Base-by-base conservation (phyloP, 2,888 invertebrate species). In the Himalopsyche japonica region DNA sequence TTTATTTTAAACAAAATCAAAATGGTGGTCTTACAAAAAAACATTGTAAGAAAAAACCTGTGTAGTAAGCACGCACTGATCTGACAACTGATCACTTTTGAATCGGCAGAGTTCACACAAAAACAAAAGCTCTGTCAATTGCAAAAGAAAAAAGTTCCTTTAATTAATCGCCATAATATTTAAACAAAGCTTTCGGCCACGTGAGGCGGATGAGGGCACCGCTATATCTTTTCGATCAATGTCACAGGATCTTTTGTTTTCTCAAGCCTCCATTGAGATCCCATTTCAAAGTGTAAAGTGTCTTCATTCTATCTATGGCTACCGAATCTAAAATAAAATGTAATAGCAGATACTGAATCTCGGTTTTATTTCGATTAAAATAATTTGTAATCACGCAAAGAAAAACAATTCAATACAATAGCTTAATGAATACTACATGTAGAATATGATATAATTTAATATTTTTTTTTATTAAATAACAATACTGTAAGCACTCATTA, bases 141-240 rank as follows among this genome's bases (percentile, higher is more conserved):
- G 80, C 37, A 81, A 78, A 64, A 81, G 78, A 81, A 81, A 81
- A 83, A 83, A 83, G 76, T 83, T 86, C 83, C 83, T 84, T 85
- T 85, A 86, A 86, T 86, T 85, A 86, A 86, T 84, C 85, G 82
- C 34, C 81, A 78, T 57, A 37, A 43, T 76, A 49, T 76, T 47
- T 79, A 81, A 85, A 85, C 84, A 84, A 80, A 85, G 81, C 27
- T 77, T 79, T 86, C 78, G 37, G 70, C 85, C 85, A 85, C 84
- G 82, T 79, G 84, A 81, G 49, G 57, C 48, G 70, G 84, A 87
- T 87, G 85, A 84, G 87, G 87, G 87, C 82, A 47, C 87, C 87
- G 79, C 84, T 82, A 87, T 86, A 87, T 87, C 87, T 87, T 84
- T 76, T 82, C 83, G 82, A 87, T 87, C 87, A 85, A 82, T 86